These are phyloP conservation scores for Carcina quercana DNA, from an alignment of 2,888 invertebrate genomes.

Conservation along the genomic window DNA sequence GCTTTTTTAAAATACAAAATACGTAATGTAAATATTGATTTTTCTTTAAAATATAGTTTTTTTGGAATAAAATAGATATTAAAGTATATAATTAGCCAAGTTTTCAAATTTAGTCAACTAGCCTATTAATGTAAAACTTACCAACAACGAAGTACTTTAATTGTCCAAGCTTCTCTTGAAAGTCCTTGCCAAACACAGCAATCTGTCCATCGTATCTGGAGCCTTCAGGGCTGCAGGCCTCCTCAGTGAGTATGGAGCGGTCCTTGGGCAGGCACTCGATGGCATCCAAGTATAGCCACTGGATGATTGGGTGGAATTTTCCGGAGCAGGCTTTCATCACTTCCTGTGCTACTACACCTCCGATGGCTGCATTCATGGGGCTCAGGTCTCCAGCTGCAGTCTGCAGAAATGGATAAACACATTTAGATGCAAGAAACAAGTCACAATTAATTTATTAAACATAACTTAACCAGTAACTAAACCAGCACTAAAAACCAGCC, in stretches of 20 bases:
- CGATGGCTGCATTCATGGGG: slow-evolving; percentile 95
- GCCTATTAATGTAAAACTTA: slow-evolving; percentile 40
- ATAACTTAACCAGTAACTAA: too few species aligned
- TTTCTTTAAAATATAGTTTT: too few species aligned
- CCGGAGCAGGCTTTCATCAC: slow-evolving; percentile 99
- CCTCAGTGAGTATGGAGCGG: slow-evolving; percentile 77
- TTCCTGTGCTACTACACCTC: slow-evolving; percentile 98
- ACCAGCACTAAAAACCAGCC: too few species aligned
- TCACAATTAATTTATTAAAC: too few species aligned
- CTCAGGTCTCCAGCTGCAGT: slow-evolving; percentile 85
- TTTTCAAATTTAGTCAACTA: background rate
- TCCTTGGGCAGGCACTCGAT: slow-evolving; percentile 92
- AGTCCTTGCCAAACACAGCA: slow-evolving; percentile 93
- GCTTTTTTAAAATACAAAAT: too few species aligned
- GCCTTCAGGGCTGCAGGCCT: slow-evolving; percentile 80
- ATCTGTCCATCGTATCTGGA: slow-evolving; percentile 92
- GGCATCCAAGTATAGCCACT: slow-evolving; percentile 97
- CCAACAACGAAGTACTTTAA: slow-evolving; percentile 86
- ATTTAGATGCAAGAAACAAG: too few species aligned
- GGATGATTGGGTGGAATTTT: slow-evolving; percentile 94
- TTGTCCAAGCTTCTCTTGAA: slow-evolving; percentile 88
- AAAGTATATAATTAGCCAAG: too few species aligned
- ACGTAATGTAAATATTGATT: too few species aligned
- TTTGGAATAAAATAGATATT: too few species aligned
- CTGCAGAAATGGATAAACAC: slow-evolving; percentile 26